Conservation (phyloP, 2,888 invertebrate genomes). For the Polia nebulosa region DNA sequence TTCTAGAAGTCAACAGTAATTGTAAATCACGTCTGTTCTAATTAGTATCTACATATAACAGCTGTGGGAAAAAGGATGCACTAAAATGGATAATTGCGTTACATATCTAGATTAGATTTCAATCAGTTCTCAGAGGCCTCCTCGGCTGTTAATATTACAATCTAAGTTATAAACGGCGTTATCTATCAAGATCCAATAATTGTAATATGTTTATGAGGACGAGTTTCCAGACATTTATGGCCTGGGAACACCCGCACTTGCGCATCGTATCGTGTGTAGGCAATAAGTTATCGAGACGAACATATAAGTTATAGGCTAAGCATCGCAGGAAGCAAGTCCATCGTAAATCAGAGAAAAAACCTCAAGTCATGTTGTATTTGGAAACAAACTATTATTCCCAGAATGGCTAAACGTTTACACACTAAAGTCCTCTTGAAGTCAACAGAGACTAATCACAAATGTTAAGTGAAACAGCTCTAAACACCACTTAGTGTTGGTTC, state of each 20-base stretch:
- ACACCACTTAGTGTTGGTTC: conserved; percentile 52
- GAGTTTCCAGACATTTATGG: conserved; percentile 60
- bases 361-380: conserved; percentile 19
- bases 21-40: conserved; percentile 46
- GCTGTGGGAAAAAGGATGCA: conserved; percentile 58
- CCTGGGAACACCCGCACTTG: conserved; percentile 47
- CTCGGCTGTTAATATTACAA: conserved; percentile 52
- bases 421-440: conserved; percentile 26
- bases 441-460: conserved; percentile 58
- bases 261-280: conserved; percentile 38
- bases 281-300: conserved; percentile 43
- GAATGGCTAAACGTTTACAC: conserved; percentile 28
- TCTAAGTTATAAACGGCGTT: conserved; percentile 57
- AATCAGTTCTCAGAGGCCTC: conserved; percentile 51
- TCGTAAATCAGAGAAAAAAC: conserved; percentile 41
- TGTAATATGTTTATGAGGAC: conserved; percentile 64
- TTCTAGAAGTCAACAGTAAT: conserved; percentile 9
- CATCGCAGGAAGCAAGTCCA: conserved; percentile 36
- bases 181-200: conserved; percentile 56
- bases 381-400: conserved; percentile 33
- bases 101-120: conserved; percentile 48
- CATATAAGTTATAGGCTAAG: conserved; percentile 41
- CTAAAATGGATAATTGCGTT: conserved; percentile 61
- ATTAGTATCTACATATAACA: conserved; percentile 56
- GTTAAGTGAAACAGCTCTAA: conserved; percentile 59